Conservation (phyloP, 2,888 invertebrate species). For the Leptopilina myrica region DNA sequence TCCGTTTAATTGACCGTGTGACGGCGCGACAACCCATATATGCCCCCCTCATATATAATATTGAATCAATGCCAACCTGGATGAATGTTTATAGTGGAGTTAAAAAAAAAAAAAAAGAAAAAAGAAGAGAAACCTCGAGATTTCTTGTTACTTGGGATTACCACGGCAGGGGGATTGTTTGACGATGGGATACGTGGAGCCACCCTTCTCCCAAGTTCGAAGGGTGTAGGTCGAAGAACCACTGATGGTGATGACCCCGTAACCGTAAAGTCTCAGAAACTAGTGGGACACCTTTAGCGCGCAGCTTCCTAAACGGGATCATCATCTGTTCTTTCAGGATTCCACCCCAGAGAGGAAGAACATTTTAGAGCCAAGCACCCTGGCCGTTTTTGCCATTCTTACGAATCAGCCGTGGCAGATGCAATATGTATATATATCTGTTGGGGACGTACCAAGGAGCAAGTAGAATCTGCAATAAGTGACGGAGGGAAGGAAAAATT, state of each 20-base stretch:
- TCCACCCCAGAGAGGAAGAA: slow-evolving; percentile 56
- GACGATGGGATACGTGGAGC: slow-evolving; percentile 54
- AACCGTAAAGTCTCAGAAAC: slow-evolving; percentile 64
- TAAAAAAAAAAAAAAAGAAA: slow-evolving; percentile 14
- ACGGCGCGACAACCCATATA: background rate
- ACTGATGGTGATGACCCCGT: slow-evolving; percentile 65
- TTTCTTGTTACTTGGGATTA: slow-evolving; percentile 35
- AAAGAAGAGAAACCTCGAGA: slow-evolving; percentile 5
- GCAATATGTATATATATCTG: slow-evolving; percentile 40
- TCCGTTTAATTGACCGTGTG: slow-evolving; percentile 6
- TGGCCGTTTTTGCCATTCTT: slow-evolving; percentile 54
- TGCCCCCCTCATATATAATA: background rate
- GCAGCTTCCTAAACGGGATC: slow-evolving; percentile 74
- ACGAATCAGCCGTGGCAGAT: slow-evolving; percentile 60
- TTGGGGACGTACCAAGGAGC: slow-evolving; percentile 45
- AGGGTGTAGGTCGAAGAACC: slow-evolving; percentile 42
- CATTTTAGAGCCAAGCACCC: slow-evolving; percentile 1
- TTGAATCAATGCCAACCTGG: background rate
- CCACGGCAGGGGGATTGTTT: slow-evolving; percentile 36
- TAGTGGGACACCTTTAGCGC: slow-evolving; percentile 43
- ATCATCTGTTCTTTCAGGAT: slow-evolving; percentile 72
- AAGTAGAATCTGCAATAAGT: slow-evolving; percentile 59
- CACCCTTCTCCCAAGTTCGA: slow-evolving; percentile 30
- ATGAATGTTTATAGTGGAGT: background rate
- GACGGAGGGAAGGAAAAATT: slow-evolving; percentile 55